Base-by-base conservation (phyloP, 2,113 vertebrate species). In the Pagrus major region DNA sequence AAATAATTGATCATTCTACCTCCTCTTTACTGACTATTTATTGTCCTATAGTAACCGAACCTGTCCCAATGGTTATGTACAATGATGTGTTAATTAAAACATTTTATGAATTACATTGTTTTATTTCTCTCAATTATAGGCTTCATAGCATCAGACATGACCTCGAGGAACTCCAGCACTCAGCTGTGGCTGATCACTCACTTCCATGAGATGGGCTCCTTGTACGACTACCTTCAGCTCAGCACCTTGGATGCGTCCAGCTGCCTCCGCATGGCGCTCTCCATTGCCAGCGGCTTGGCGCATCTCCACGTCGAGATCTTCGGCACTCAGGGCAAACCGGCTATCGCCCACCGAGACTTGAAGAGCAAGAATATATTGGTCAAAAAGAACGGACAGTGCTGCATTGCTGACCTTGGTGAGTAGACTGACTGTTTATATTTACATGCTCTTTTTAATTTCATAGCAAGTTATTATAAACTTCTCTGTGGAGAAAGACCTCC, bases 311-410 rank as follows among this genome's bases (percentile, higher is more conserved):
- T 99, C 11, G 98, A 99, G 93, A 99, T 99, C 88, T 98, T 99
- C n/a, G 98, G 98, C 80, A 99, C 97, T 9, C 98, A 99, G 91
- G 98, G 98, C 59, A 99, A 99, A 84, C 97, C 98, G 0, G 98
- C 98, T 82, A 99, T 99, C 52, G 96, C 98, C 33, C 98, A 99
- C 67, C 93, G 98, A 51, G 98, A 99, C 93, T 90, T 99, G 47
- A 99, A 99, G 93, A 99, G 98, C 96, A 99, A 99, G 93, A 99
- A 99, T 64, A 96, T 99, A 91, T 92, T 99, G 5, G 98, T 99
- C 2, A 97, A 98, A 94, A 98, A 98, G 88, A 99, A 98, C 0
- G 97, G 97, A 3, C 98, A 99, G 91, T 99, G 98, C 92, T 99
- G 98, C 94, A 99, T 99, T 59, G 98, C 98, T 3, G 98, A 99